phyloP scores from a whole-genome alignment of 2,797 vertebrate species.

The Geotrypetes seraphini region DNA sequence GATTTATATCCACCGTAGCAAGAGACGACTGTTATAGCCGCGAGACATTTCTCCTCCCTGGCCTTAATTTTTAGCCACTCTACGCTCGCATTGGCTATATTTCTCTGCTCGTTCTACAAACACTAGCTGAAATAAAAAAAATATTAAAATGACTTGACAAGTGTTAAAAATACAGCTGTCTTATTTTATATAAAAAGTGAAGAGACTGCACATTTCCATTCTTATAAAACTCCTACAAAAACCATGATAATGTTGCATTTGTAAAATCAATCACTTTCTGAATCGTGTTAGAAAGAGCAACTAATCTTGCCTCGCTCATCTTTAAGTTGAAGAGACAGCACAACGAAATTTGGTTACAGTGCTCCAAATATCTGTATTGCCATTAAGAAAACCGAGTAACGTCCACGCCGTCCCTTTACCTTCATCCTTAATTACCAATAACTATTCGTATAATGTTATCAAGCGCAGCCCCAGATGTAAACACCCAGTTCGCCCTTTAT shows the following conservation, averaged over 20 bases:
- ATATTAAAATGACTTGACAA: conserved; percentile 30
- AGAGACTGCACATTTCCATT: conserved; percentile 29
- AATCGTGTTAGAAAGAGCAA: neutral
- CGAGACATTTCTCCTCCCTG: no score
- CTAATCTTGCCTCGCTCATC: neutral
- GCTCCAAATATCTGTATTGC: conserved; percentile 5
- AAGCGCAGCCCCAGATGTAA: conserved; percentile 3
- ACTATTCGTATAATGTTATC: conserved; percentile 19
- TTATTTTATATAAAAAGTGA: conserved; percentile 36
- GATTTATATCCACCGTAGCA: no score
- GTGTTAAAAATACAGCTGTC: conserved; percentile 28
- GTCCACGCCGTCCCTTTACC: conserved; percentile 6
- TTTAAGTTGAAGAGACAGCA: neutral
- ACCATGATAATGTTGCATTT: conserved; percentile 5
- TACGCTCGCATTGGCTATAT: no score
- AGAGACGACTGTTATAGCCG: no score
- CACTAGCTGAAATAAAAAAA: no score
- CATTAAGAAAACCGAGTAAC: conserved; percentile 13
- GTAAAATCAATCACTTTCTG: no score
- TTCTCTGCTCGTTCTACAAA: no score
- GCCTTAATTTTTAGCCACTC: no score
- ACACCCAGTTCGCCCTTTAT: conserved; percentile 15
- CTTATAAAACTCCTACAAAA: conserved; percentile 24
- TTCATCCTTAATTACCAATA: conserved; percentile 28
- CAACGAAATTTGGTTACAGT: neutral